Percentiles rank a stretch among this genome's conserved stretches.
These are phyloP conservation scores for Furcula furcula DNA, from an alignment of 2,888 invertebrate species.

Conservation along the genomic window DNA sequence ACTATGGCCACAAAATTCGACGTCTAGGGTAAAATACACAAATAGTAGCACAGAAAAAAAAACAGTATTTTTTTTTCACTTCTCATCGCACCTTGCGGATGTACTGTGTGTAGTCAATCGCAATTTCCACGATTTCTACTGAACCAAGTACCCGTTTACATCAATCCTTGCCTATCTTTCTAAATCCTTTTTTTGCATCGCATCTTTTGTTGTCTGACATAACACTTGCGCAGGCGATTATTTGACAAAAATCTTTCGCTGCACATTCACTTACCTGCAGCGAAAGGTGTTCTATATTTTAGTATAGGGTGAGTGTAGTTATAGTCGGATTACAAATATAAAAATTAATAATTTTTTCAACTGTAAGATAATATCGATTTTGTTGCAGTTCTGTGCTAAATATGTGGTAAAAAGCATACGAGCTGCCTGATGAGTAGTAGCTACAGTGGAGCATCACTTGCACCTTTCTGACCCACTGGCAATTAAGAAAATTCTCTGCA, in stretches of 20 bases:
- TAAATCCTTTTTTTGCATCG: conserved; percentile 36
- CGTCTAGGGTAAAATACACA: conserved; percentile 9
- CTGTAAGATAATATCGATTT: too few relatives aligned
- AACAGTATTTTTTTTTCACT: conserved; percentile 9
- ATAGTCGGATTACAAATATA: too few relatives aligned
- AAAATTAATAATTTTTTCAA: too few relatives aligned
- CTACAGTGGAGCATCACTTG: too few relatives aligned
- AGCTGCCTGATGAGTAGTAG: too few relatives aligned
- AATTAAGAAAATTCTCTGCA: too few relatives aligned
- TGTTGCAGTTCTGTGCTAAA: too few relatives aligned
- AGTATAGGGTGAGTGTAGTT: conserved; percentile 35
- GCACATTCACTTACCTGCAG: conserved; percentile 49
- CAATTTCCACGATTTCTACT: conserved; percentile 35
- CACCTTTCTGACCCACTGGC: too few relatives aligned
- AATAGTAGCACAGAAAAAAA: conserved; percentile 9
- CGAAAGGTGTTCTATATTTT: conserved; percentile 52
- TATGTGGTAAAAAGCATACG: too few relatives aligned
- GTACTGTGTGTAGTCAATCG: conserved; percentile 36
- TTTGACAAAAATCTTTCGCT: conserved; percentile 63
- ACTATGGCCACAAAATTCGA: too few relatives aligned
- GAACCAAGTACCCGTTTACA: conserved; percentile 38
- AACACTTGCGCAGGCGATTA: conserved; percentile 68
- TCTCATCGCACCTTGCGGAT: conserved; percentile 47
- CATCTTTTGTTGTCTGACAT: conserved; percentile 40
- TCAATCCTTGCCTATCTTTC: conserved; percentile 48